Evolutionary conservation across 2,113 vertebrate species (phyloP).

Genomic region (Pongo abelii): DNA sequence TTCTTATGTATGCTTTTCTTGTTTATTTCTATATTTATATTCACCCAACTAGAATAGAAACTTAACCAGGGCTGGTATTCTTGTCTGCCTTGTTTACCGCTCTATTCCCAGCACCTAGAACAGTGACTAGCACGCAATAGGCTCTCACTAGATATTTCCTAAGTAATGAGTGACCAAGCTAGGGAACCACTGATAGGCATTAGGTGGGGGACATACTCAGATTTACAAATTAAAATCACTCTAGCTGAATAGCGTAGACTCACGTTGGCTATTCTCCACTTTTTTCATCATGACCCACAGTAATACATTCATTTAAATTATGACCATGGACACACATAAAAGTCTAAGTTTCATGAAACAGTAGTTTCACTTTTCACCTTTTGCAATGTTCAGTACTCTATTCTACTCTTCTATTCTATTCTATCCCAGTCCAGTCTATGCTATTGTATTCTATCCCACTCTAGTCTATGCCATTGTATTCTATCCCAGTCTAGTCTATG

Average conservation of each 20-base stretch:
- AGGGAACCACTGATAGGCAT: neutral
- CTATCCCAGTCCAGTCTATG: too few relatives aligned
- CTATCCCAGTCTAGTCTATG: too few relatives aligned
- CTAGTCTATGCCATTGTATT: too few relatives aligned
- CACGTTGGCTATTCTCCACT: accelerated
- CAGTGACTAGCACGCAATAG: neutral
- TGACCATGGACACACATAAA: neutral
- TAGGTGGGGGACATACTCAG: neutral
- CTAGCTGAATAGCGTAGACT: neutral
- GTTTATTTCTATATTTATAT: neutral
- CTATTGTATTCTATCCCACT: too few relatives aligned
- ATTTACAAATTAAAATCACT: neutral
- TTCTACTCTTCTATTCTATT: neutral
- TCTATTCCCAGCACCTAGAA: neutral
- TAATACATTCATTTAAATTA: neutral
- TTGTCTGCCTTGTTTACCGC: neutral
- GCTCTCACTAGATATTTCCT: neutral
- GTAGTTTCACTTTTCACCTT: neutral
- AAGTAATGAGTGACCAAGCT: neutral
- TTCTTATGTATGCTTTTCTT: neutral
- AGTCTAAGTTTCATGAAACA: neutral
- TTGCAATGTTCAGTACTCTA: neutral
- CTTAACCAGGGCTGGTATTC: neutral
- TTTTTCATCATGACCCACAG: neutral
- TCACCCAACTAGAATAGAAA: neutral